Percentiles rank a stretch among this genome's conserved stretches.
Evolutionary conservation across 64 coral and sea anemone genomes (phyloP).

Genomic region (Exaiptasia diaphana): DNA sequence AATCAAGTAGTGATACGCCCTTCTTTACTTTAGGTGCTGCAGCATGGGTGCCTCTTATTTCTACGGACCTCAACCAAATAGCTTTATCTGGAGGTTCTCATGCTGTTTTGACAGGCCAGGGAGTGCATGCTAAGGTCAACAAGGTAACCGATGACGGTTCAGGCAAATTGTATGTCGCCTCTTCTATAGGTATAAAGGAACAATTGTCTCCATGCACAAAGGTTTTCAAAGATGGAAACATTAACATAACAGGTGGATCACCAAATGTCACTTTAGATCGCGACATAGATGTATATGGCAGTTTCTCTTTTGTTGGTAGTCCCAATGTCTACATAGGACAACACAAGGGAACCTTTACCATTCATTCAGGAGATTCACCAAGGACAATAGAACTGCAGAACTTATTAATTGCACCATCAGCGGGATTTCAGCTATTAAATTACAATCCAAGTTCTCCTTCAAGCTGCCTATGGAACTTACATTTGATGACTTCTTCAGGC

Average conservation of each 20-base stretch:
- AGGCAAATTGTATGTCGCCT: slow-evolving; percentile 52
- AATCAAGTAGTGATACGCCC: too few relatives aligned
- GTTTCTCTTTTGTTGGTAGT: slow-evolving; percentile 10
- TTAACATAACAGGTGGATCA: slow-evolving; percentile 11
- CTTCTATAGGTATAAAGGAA: slow-evolving; percentile 23
- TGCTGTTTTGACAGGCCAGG: slow-evolving; percentile 43
- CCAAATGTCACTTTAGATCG: slow-evolving; percentile 45
- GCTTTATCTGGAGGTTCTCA: slow-evolving; percentile 61
- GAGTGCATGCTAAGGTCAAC: background rate
- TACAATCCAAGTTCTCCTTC: slow-evolving; percentile 25
- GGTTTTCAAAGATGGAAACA: slow-evolving; percentile 61
- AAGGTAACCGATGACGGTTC: slow-evolving; percentile 68
- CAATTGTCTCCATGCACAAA: slow-evolving; percentile 65
- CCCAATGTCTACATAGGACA: slow-evolving; percentile 60
- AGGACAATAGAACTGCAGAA: slow-evolving; percentile 37
- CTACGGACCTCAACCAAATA: slow-evolving; percentile 40
- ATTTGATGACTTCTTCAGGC: background rate
- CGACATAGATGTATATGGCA: slow-evolving; percentile 60
- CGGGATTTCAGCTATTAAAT: slow-evolving; percentile 50
- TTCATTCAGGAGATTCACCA: slow-evolving; percentile 59
- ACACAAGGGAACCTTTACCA: slow-evolving; percentile 38
- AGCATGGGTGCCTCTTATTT: slow-evolving; percentile 44
- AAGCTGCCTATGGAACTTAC: slow-evolving; percentile 55
- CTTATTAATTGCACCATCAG: slow-evolving; percentile 41
- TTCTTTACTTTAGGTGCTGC: slow-evolving; percentile 44